Percentiles rank a stretch among this genome's conserved stretches.
Evolutionary conservation across 2,797 vertebrate species (phyloP).

Genomic region (Bovichtus diacanthus): DNA sequence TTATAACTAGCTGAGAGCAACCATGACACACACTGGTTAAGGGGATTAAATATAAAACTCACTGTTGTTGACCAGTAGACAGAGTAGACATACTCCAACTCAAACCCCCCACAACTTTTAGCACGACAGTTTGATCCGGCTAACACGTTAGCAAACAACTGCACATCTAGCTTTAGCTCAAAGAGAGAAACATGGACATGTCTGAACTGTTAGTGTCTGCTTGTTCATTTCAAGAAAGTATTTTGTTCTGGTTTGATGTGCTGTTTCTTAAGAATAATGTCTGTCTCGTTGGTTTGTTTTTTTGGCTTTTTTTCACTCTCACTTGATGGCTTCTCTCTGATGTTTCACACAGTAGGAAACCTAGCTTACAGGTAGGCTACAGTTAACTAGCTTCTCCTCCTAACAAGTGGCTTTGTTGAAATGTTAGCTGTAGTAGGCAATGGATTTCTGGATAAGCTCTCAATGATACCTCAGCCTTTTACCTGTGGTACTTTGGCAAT

Average conservation of each 20-base stretch:
- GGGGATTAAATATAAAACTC: background rate
- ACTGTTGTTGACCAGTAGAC: background rate
- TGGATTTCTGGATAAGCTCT: conserved; percentile 23
- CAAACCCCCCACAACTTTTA: background rate
- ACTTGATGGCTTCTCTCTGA: background rate
- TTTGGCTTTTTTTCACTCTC: background rate
- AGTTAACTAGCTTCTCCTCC: background rate
- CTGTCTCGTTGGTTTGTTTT: background rate
- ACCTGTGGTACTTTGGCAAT: conserved; percentile 50
- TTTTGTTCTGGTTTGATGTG: background rate
- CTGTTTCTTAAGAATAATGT: background rate
- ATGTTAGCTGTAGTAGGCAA: background rate
- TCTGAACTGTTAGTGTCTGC: background rate
- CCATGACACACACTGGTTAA: no score
- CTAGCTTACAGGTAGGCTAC: background rate
- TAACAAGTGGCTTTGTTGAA: conserved; percentile 8
- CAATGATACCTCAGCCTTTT: conserved; percentile 37
- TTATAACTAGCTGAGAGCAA: background rate
- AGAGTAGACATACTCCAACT: background rate
- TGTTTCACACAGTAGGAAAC: background rate
- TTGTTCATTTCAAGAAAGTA: background rate
- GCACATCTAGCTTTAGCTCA: background rate
- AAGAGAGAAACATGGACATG: background rate
- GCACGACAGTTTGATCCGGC: no score
- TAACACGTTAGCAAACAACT: background rate